These are phyloP conservation scores for Cenopis cana DNA, from an alignment of 2,888 invertebrate genomes.

Conservation along the genomic window DNA sequence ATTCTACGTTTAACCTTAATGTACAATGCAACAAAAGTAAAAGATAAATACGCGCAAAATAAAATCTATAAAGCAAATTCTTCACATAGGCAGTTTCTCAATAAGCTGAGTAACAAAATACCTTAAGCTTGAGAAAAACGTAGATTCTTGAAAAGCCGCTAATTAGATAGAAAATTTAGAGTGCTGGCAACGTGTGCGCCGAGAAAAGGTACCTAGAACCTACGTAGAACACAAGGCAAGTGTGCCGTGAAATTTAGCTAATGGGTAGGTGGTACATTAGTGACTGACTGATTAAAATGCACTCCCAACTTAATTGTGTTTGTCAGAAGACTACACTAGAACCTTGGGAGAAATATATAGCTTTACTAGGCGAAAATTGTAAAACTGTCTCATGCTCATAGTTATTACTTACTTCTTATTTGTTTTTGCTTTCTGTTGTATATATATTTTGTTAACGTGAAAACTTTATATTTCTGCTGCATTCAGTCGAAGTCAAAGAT, in stretches of 20 bases:
- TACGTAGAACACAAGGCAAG: slow-evolving; percentile 66
- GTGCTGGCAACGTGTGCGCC: not conserved
- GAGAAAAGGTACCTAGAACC: slow-evolving; percentile 57
- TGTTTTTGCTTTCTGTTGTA: too few species aligned
- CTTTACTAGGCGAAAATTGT: too few species aligned
- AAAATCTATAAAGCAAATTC: not conserved
- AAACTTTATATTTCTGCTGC: too few species aligned
- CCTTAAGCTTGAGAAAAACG: not conserved
- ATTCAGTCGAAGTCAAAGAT: too few species aligned
- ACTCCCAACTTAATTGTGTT: slow-evolving; percentile 15
- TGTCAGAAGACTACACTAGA: not conserved
- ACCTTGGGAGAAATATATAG: not conserved
- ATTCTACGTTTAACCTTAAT: not conserved
- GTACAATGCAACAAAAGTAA: not conserved
- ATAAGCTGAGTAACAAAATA: not conserved
- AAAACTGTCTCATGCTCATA: too few species aligned
- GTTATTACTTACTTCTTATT: too few species aligned
- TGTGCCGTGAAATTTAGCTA: slow-evolving; percentile 64
- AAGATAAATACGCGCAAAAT: not conserved
- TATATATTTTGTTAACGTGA: too few species aligned
- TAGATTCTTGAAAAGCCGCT: not conserved
- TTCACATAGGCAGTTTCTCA: not conserved
- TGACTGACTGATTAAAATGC: slow-evolving; percentile 46
- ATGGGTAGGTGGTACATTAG: slow-evolving; percentile 55
- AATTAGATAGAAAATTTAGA: not conserved